Percentiles rank a stretch among this genome's conserved stretches.
These are phyloP conservation scores for Argyrosomus japonicus DNA, from an alignment of 2,113 vertebrate genomes.

Conservation along the genomic window DNA sequence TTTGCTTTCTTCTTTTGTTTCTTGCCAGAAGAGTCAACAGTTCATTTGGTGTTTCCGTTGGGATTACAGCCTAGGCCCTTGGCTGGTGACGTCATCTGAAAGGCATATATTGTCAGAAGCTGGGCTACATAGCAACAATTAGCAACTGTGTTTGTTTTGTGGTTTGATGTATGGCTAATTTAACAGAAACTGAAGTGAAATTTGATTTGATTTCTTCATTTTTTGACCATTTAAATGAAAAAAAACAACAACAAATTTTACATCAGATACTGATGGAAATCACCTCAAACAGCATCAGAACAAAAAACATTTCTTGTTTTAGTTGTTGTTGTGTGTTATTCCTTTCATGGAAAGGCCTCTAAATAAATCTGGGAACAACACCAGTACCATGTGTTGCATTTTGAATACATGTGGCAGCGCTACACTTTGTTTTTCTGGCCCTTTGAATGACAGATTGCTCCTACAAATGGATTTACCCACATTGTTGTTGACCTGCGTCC, in stretches of 20 bases:
- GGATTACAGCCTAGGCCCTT: neutral
- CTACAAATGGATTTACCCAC: neutral
- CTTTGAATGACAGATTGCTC: neutral
- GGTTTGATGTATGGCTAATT: neutral
- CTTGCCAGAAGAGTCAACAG: conserved; percentile 31
- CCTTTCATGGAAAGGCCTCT: neutral
- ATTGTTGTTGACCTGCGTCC: conserved; percentile 25
- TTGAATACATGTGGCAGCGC: neutral
- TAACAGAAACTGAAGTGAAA: neutral
- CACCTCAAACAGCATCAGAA: neutral
- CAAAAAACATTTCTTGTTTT: neutral
- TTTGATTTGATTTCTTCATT: neutral
- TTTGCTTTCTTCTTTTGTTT: conserved; percentile 52
- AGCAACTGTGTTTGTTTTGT: neutral
- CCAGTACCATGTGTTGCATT: neutral
- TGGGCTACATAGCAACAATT: conserved; percentile 7
- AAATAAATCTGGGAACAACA: neutral
- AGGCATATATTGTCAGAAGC: conserved; percentile 3
- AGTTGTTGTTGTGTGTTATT: neutral
- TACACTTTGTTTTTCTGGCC: neutral
- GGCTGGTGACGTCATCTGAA: conserved; percentile 54
- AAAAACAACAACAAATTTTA: neutral
- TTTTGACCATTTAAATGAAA: neutral
- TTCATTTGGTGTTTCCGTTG: conserved; percentile 36
- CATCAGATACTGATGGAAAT: neutral